A percentile compares a stretch with the other conserved stretches of the same genome.
These are phyloP conservation scores for Lamellibrachia satsuma DNA, from an alignment of 2,888 invertebrate genomes.

Conservation along the genomic window DNA sequence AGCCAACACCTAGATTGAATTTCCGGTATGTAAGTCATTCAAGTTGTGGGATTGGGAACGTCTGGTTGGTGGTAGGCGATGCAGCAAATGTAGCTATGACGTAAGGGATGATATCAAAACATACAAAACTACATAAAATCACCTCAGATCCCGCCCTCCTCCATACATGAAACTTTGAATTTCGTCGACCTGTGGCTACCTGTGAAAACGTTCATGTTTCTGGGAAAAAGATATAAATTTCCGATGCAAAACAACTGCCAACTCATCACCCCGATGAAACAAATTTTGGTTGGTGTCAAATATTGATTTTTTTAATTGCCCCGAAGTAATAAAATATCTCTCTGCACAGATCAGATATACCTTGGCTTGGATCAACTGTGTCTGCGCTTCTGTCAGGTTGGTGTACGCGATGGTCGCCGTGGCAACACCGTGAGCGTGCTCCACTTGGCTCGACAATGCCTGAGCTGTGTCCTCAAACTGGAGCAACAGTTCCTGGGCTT, in stretches of 20 bases:
- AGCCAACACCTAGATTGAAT: not conserved
- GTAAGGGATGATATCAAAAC: too few relatives aligned
- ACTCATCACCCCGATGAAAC: too few relatives aligned
- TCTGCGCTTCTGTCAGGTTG: constrained; percentile 47
- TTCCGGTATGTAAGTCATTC: not conserved
- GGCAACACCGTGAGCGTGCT: constrained; percentile 45
- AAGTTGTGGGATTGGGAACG: not conserved
- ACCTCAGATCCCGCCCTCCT: too few relatives aligned
- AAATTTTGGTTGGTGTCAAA: too few relatives aligned
- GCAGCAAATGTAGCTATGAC: too few relatives aligned
- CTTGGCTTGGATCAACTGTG: constrained; percentile 25
- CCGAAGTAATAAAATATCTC: not conserved
- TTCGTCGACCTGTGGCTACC: too few relatives aligned
- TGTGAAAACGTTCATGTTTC: too few relatives aligned
- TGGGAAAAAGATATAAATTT: too few relatives aligned
- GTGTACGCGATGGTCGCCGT: constrained; percentile 45
- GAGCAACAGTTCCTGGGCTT: constrained; percentile 49
- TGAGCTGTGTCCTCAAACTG: constrained; percentile 49
- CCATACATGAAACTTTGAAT: too few relatives aligned
- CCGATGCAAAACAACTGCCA: too few relatives aligned
- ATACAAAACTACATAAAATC: too few relatives aligned
- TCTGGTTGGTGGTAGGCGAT: not conserved
- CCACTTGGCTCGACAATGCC: constrained; percentile 48
- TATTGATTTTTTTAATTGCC: too few relatives aligned
- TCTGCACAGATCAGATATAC: constrained; percentile 7